A percentile compares a stretch with the other conserved stretches of the same genome.
Evolutionary conservation across 2,113 vertebrate species (phyloP).

Genomic region (Parus major): DNA sequence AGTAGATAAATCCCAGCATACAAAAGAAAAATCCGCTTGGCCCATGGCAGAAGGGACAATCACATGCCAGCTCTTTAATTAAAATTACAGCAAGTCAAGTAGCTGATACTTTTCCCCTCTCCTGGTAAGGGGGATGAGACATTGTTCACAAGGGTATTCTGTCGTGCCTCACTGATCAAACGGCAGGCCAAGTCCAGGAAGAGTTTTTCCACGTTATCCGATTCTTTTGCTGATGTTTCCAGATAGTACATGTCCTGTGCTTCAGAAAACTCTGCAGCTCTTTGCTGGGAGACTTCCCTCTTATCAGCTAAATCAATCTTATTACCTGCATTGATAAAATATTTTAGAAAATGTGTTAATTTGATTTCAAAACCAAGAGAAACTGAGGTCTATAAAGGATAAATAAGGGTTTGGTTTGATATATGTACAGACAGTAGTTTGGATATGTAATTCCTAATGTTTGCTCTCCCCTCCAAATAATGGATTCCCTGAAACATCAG

Average conservation of each 20-base stretch:
- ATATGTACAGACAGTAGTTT: neutral
- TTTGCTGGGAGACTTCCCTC: slow-evolving; percentile 92
- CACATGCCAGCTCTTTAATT: slow-evolving; percentile 76
- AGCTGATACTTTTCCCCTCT: slow-evolving; percentile 96
- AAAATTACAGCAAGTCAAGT: slow-evolving; percentile 98
- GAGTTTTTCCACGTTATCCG: slow-evolving; percentile 98
- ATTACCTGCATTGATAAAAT: slow-evolving; percentile 83
- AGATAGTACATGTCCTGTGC: slow-evolving; percentile 96
- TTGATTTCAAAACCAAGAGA: neutral
- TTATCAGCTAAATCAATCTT: slow-evolving; percentile 96
- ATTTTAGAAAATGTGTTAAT: slow-evolving; percentile 31
- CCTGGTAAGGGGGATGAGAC: slow-evolving; percentile 92
- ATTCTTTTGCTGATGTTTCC: slow-evolving; percentile 98
- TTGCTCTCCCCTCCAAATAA: neutral
- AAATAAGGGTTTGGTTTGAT: neutral
- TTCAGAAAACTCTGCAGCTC: slow-evolving; percentile 94
- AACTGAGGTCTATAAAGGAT: neutral
- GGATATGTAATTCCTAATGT: neutral
- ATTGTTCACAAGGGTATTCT: slow-evolving; percentile 96
- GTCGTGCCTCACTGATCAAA: slow-evolving; percentile 93
- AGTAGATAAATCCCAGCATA: slow-evolving; percentile 40
- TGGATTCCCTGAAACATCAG: neutral
- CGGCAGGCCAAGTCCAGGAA: slow-evolving; percentile 97
- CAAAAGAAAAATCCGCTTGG: neutral
- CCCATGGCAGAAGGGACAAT: slow-evolving; percentile 8